phyloP scores from a whole-genome alignment of 2,888 invertebrate genomes.

The Phortica magna region DNA sequence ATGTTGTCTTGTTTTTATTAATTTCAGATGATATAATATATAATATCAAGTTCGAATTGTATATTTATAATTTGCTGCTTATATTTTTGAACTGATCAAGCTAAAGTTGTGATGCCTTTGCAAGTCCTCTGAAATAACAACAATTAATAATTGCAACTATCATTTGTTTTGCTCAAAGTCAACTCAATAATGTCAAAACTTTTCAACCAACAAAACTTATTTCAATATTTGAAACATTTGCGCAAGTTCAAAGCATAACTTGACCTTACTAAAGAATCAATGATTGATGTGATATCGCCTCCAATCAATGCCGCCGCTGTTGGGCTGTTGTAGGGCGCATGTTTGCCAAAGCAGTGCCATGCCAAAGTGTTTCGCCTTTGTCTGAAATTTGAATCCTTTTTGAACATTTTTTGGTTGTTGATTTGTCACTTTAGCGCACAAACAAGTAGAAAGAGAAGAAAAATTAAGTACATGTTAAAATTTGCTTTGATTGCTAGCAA shows the following conservation, averaged over 20 bases:
- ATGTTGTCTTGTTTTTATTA: too few relatives aligned
- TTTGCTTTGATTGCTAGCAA: neutral
- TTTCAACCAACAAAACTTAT: conserved; percentile 1
- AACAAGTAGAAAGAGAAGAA: conserved; percentile 43
- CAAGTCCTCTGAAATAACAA: neutral
- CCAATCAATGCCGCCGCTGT: neutral
- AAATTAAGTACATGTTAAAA: neutral
- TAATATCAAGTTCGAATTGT: too few relatives aligned
- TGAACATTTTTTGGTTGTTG: conserved; percentile 8
- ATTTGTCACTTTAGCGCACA: conserved; percentile 34
- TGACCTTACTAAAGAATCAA: conserved; percentile 6
- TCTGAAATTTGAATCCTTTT: conserved; percentile 40
- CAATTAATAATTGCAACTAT: neutral
- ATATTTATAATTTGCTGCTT: too few relatives aligned
- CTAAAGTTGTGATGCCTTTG: neutral
- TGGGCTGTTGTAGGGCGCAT: neutral
- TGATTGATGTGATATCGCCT: conserved; percentile 12
- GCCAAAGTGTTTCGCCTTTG: conserved; percentile 64
- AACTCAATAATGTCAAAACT: conserved; percentile 24
- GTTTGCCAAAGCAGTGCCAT: conserved; percentile 54
- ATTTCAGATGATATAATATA: too few relatives aligned
- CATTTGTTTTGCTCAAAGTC: neutral
- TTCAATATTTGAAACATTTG: conserved; percentile 10
- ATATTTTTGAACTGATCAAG: too few relatives aligned
- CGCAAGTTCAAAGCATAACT: conserved; percentile 15